Percentiles rank a stretch among this genome's conserved stretches.
Conservation (phyloP, 2,113 vertebrate species). For the Sclerurus mexicanus region DNA sequence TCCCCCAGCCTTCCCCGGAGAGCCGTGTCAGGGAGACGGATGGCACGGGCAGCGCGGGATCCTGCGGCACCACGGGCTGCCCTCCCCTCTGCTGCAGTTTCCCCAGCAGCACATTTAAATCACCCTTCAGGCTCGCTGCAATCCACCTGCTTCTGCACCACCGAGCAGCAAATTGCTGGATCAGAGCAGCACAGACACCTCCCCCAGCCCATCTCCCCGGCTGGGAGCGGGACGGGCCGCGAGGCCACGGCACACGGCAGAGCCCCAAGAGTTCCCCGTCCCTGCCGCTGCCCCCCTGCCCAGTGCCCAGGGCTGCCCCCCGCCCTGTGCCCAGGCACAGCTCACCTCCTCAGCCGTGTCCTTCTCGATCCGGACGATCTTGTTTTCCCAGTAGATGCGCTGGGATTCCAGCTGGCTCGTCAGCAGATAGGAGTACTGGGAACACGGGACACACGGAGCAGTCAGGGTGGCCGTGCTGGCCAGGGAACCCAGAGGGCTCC, state of each 20-base stretch:
- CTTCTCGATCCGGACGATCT: constrained; percentile 95
- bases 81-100: not conserved
- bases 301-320: not conserved
- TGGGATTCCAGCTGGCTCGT: constrained; percentile 98
- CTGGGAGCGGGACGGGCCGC: not conserved
- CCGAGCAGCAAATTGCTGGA: constrained; percentile 47
- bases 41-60: not conserved
- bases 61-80: constrained; percentile 19
- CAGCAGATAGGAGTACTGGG: constrained; percentile 93
- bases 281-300: not conserved
- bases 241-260: not conserved
- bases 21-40: not conserved
- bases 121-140: constrained; percentile 15
- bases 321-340: not conserved
- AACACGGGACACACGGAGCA: not conserved
- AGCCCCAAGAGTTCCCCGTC: not conserved
- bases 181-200: not conserved
- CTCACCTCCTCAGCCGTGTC: constrained; percentile 94
- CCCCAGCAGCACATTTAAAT: not conserved
- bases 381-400: constrained; percentile 98
- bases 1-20: constrained; percentile 30
- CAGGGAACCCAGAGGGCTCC: not conserved
- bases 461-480: not conserved
- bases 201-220: not conserved
- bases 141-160: constrained; percentile 47